These are phyloP conservation scores for Stenichneumon culpator DNA, from an alignment of 2,888 invertebrate species.

Conservation along the genomic window DNA sequence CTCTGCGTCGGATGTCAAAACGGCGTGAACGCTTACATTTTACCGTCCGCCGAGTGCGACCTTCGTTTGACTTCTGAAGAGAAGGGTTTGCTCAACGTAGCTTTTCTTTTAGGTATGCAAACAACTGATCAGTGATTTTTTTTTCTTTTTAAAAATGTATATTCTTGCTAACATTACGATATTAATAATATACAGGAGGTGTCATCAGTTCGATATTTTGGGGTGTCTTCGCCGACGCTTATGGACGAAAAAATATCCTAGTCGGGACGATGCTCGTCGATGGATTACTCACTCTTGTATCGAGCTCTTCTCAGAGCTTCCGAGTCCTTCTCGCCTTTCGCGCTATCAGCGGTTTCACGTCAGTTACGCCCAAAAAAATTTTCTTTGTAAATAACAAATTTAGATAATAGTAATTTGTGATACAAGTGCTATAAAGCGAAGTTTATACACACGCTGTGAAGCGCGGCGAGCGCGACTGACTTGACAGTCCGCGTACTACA, in stretches of 20 bases:
- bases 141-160: neutral
- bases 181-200: constrained; percentile 85
- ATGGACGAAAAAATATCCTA: constrained; percentile 89
- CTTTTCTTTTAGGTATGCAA: constrained; percentile 89
- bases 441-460: too few species aligned
- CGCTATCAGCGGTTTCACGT: constrained; percentile 89
- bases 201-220: constrained; percentile 92
- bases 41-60: constrained; percentile 91
- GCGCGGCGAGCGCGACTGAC: too few species aligned
- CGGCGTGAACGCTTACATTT: constrained; percentile 90
- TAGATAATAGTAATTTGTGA: neutral
- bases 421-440: too few species aligned
- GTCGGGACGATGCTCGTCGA: constrained; percentile 86
- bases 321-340: constrained; percentile 87
- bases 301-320: constrained; percentile 88
- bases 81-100: constrained; percentile 90
- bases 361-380: constrained; percentile 69
- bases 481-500: too few species aligned
- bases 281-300: constrained; percentile 86
- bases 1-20: constrained; percentile 89
- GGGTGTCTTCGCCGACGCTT: constrained; percentile 92
- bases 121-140: neutral
- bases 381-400: constrained; percentile 17
- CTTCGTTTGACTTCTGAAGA: constrained; percentile 88
- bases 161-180: constrained; percentile 1